A percentile compares a stretch with the other conserved stretches of the same genome.
Conservation (phyloP, 1,140 invertebrate genomes). For the Leptinotarsa defecta region DNA sequence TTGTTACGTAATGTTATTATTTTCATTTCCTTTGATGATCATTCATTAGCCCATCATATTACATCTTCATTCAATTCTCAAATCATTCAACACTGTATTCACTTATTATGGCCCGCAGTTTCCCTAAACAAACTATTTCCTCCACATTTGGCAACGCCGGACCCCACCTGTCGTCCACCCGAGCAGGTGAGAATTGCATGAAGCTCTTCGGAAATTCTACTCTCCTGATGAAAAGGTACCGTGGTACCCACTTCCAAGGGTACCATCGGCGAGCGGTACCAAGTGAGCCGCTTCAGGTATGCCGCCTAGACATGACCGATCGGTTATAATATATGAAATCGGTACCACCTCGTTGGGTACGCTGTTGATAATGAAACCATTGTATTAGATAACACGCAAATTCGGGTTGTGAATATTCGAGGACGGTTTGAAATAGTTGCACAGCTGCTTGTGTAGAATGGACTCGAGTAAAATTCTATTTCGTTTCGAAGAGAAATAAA, state of each 20-base stretch:
- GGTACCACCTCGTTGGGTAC: neutral
- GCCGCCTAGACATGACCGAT: neutral
- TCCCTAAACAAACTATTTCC: neutral
- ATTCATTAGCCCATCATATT: no score
- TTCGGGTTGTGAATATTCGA: no score
- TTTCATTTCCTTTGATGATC: no score
- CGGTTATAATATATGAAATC: neutral
- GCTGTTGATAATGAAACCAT: neutral
- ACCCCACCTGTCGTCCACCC: neutral
- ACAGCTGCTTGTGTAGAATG: no score
- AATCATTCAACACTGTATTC: neutral
- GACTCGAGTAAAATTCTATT: no score
- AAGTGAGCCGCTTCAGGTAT: neutral
- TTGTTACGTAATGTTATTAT: no score
- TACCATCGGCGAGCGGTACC: conserved; percentile 23
- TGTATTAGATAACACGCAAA: neutral
- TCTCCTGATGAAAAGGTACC: conserved; percentile 36
- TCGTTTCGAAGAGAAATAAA: no score
- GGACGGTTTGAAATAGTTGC: no score
- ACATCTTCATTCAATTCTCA: neutral
- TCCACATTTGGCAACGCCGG: conserved; percentile 22
- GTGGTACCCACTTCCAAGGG: conserved; percentile 37
- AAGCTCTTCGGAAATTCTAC: conserved; percentile 12
- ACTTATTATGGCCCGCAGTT: neutral
- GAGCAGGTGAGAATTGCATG: conserved; percentile 4